Percentiles rank a stretch among this genome's conserved stretches.
Evolutionary conservation across 2,797 vertebrate genomes (phyloP).

Genomic region (Momotus momota): DNA sequence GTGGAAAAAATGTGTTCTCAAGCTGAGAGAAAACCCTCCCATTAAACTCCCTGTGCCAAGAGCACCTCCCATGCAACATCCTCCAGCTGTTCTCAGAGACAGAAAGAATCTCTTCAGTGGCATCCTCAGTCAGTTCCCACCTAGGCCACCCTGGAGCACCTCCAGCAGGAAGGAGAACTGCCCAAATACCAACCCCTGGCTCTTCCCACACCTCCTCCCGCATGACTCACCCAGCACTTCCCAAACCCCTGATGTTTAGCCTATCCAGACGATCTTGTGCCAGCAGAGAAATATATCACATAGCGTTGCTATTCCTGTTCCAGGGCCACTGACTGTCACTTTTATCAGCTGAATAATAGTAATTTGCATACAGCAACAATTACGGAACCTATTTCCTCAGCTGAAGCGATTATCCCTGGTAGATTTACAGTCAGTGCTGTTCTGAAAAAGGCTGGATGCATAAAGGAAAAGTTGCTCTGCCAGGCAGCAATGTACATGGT

Average conservation of each 20-base stretch:
- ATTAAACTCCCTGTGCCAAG: conserved; percentile 2
- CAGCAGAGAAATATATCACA: not conserved
- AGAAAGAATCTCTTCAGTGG: not conserved
- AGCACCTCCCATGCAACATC: conserved; percentile 48
- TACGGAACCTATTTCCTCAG: not conserved
- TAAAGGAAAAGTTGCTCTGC: not conserved
- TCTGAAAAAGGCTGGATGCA: not conserved
- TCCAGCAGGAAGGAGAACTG: not conserved
- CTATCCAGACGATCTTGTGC: not conserved
- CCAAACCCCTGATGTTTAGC: not conserved
- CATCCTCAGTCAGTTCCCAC: not conserved
- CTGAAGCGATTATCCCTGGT: not conserved
- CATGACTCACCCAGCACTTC: not conserved
- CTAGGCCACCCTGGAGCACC: not conserved
- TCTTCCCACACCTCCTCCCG: not conserved
- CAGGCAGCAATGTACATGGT: not conserved
- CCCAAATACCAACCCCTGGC: not conserved
- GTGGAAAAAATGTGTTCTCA: conserved; percentile 47
- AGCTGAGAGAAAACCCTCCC: conserved; percentile 34
- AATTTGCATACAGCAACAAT: conserved; percentile 22
- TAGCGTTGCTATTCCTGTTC: not conserved
- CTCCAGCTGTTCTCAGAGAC: conserved; percentile 45
- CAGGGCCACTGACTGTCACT: not conserved
- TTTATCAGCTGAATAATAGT: conserved; percentile 24
- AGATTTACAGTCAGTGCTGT: not conserved